Base-by-base conservation (phyloP, 2,888 invertebrate genomes). In the Aproaerema taeniolella region DNA sequence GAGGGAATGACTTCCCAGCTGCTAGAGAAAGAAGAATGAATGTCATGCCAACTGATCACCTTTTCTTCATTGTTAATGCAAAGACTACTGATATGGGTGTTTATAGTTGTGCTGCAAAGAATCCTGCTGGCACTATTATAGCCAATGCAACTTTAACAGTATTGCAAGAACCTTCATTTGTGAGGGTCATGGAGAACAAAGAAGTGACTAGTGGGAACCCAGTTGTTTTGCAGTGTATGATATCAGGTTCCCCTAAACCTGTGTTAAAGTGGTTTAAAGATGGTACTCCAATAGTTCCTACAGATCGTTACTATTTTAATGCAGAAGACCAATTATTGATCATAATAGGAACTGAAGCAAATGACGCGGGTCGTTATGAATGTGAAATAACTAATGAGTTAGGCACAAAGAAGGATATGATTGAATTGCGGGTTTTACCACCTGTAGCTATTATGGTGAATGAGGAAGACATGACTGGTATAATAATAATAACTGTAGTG, bases 1-100 rank as follows among this genome's bases (percentile, higher is more conserved):
- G 95, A n/a, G 95, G 94, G 0, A 93, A 94, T 63, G 94, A 96
- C 64, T 98, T 98, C 72, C 97, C 97, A 5, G 98, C 98, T 3
- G 98, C 98, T 6, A 89, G 94, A 53, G 97, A 98, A 71, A 90
- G 97, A 31, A 88, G 98, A 25, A 94, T 98, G 92, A 94, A 95
- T 77, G 95, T 97, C 32, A 94, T 96, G 90, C 94, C 95, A 0
- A 91, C 92, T 17, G 97, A 98, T 67, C 95, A 97, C 70, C 92
- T 94, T 1, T 95, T 97, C 69, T 95, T 96, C 65, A 98, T 98
- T 54, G 90, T 95, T n/a, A 92, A 95, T 78, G 95, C 95, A 13
- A 96, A 95, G 72, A 90, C 92, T 0, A 90, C 91, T 24, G 98
- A 98, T 66, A 93, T 94, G 79, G 98, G 98, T 0, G 88, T 95